A percentile compares a stretch with the other conserved stretches of the same genome.
phyloP scores from a whole-genome alignment of 2,797 vertebrate species.

The Gymnothorax javanicus region DNA sequence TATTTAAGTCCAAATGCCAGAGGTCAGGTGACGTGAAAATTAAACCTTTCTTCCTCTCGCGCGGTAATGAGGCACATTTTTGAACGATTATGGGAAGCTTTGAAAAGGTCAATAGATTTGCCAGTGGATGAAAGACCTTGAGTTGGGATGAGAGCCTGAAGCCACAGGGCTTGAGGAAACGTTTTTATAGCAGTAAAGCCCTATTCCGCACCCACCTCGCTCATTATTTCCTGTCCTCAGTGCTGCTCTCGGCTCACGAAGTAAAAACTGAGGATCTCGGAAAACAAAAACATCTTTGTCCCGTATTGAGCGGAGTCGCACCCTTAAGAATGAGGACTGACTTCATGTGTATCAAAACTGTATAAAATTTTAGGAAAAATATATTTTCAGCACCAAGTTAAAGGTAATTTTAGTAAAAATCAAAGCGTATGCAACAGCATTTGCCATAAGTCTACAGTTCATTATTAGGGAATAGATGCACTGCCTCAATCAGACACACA shows the following conservation, averaged over 20 bases:
- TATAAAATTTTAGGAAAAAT: no score
- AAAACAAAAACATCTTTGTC: not conserved
- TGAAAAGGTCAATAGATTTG: constrained; percentile 2
- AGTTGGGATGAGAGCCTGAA: not conserved
- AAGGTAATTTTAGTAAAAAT: not conserved
- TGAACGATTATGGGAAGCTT: not conserved
- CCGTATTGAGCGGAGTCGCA: not conserved
- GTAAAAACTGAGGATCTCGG: not conserved
- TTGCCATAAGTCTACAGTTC: not conserved
- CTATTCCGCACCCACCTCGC: not conserved
- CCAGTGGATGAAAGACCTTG: not conserved
- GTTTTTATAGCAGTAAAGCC: not conserved
- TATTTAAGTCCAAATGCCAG: not conserved
- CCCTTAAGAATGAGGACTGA: not conserved
- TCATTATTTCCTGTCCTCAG: not conserved
- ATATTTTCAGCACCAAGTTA: not conserved
- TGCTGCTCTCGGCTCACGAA: not conserved
- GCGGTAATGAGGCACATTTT: not conserved
- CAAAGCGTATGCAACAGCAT: not conserved
- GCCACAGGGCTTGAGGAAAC: not conserved
- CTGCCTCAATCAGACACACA: not conserved
- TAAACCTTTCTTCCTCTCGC: not conserved
- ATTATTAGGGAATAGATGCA: not conserved
- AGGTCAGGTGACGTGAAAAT: not conserved
- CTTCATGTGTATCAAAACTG: not conserved